Evolutionary conservation across 2,113 vertebrate species (phyloP), one percentile per base, ranked within the genome.

Genomic region (Lepidothrix coronata): DNA sequence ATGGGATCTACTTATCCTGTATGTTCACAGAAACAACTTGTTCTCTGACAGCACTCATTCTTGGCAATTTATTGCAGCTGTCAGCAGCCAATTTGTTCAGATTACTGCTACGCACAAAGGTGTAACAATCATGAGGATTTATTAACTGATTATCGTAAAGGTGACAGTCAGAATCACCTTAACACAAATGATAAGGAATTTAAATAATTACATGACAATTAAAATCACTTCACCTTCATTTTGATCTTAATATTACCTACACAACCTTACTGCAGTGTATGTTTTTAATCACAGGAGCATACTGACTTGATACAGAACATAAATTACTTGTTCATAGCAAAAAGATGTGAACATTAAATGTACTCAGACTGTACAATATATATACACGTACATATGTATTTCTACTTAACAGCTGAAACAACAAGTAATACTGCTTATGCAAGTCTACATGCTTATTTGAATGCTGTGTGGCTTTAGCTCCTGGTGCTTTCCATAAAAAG

Each of bases 11-110:
- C 96, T 96, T 97, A 97, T 96, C 95, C 97, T 88, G 66, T 79
- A 78, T 59, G 72, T 97, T 98, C 96, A 97, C 92, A 97, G 96
- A 97, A 97, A 97, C 96, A 97, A 96, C 91, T 97, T 98, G 96
- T 95, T 97, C 95, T 95, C 93, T 97, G 97, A 98, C 97, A 98
- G 97, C 93, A 85, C 97, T 98, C 97, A 97, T 98, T 98, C 98
- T 97, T 96, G 95, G 95, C 95, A 98, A 98, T 98, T 98, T 98
- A 98, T 97, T 85, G 68, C 95, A 97, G 96, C 97, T 98, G 97
- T 98, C 98, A 98, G 97, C 95, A 97, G 95, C 95, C 97, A 98
- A 98, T 98, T 98, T 98, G 97, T 96, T 97, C 97, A 97, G 94
- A 98, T 98, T 98, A 98, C 84, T 96, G 95, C 96, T 98, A 94